Evolutionary conservation across 2,113 vertebrate species (phyloP), one percentile per base, ranked within the genome.

Genomic region (Upupa epops): DNA sequence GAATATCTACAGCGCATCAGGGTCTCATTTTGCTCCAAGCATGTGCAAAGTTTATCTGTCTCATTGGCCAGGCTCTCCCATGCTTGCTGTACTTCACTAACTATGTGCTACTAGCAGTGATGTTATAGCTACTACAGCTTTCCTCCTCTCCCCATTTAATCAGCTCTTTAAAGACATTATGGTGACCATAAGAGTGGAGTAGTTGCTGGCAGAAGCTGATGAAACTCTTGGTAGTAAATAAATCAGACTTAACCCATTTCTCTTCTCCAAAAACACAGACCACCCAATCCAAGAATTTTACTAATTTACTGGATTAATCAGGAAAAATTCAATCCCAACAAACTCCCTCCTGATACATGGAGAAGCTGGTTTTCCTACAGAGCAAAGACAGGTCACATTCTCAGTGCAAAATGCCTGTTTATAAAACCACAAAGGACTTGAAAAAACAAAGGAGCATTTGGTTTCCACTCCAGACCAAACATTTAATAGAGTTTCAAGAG

Each of bases 181-280:
- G 5, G 6, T 70, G 37, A 49, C 19, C 0, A 0, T 32, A 61
- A 22, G 37, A 45, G 34, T 26, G 49, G 29, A 73, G 49, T 9
- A 40, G 31, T 28, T 56, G 36, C 26, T 72, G 40, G 25, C 6
- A 72, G 48, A 77, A 46, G 18, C 21, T 58, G 25, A 8, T 58
- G 42, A 78, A 82, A 82, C 6, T n/a, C 6, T 52, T 34, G 8
- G 10, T 37, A 49, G 11, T 14, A 75, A n/a, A 20, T 42, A 56
- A 40, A n/a, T 40, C 25, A 58, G 42, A 63, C 6, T 40, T 83
- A n/a, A 40, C 26, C 28, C 0, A 2, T 29, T 42, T 77, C 24
- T 73, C 25, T 40, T 18, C 31, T 56, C 24, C 22, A 78, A 56
- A 72, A 61, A 29, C 34, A 18, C 11, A 55, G 24, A 42, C 20